phyloP scores from a whole-genome alignment of 1,140 invertebrate species.

The Zaprionus davidi region DNA sequence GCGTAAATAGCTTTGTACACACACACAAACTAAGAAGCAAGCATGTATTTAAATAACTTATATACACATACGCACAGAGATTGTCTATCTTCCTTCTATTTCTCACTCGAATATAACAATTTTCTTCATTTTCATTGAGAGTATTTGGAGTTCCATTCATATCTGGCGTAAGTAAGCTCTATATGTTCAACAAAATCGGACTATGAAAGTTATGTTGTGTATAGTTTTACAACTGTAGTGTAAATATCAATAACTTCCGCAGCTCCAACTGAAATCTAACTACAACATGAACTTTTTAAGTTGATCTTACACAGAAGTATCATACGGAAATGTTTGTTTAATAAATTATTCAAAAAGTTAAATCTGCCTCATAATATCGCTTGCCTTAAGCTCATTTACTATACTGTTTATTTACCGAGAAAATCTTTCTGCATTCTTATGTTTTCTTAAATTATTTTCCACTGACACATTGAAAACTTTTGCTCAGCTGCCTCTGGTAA shows the following conservation, averaged over 20 bases:
- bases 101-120: conserved; percentile 9
- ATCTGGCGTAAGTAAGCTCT: neutral
- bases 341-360: too few species aligned
- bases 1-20: conserved; percentile 43
- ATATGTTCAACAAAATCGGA: neutral
- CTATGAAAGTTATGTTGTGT: too few species aligned
- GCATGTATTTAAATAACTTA: conserved; percentile 17
- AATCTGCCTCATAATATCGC: neutral
- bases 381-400: neutral
- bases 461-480: conserved; percentile 46
- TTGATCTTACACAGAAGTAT: too few species aligned
- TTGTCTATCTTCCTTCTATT: neutral
- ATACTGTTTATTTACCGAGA: neutral
- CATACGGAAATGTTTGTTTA: too few species aligned
- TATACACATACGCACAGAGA: conserved; percentile 9
- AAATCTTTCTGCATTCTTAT: neutral
- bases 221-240: too few species aligned
- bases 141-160: neutral
- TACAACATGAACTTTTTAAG: too few species aligned
- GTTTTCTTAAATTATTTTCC: conserved; percentile 60
- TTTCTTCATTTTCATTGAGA: conserved; percentile 11
- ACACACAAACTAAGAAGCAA: conserved; percentile 3
- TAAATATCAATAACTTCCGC: too few species aligned
- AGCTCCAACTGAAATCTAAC: too few species aligned
- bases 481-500: conserved; percentile 29